These are phyloP conservation scores for Pangasius djambal DNA, from an alignment of 2,797 vertebrate genomes.

Conservation along the genomic window DNA sequence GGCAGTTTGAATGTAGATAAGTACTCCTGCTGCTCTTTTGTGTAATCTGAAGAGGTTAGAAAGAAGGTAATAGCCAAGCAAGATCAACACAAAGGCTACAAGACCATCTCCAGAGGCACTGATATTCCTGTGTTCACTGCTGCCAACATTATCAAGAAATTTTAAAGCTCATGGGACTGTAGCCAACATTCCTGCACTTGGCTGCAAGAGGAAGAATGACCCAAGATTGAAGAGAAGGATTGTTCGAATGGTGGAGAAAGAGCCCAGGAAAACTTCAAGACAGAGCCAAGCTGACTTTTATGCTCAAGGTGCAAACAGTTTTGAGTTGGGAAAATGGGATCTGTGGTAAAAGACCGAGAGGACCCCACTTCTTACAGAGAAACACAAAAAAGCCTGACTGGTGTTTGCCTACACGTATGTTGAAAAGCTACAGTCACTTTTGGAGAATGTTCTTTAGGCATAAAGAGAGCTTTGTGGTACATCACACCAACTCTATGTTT, in stretches of 20 bases:
- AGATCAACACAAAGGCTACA: neutral
- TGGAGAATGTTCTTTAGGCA: neutral
- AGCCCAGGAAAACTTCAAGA: neutral
- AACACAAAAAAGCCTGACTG: neutral
- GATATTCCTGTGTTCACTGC: neutral
- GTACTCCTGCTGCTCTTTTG: neutral
- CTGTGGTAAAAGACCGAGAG: neutral
- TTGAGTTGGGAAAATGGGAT: neutral
- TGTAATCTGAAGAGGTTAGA: neutral
- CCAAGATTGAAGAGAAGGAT: neutral
- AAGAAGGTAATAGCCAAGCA: neutral
- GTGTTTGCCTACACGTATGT: neutral
- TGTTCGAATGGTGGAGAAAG: neutral
- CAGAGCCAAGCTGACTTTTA: neutral
- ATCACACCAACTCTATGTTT: neutral
- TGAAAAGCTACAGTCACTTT: neutral
- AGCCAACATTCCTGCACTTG: slow-evolving; percentile 7
- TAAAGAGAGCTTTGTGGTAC: neutral
- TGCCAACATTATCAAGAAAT: neutral
- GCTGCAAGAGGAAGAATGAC: neutral
- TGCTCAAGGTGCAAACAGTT: neutral
- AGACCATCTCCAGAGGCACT: neutral
- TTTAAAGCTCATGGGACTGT: neutral
- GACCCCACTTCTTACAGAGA: neutral
- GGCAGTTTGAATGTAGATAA: neutral